A percentile compares a stretch with the other conserved stretches of the same genome.
Conservation (phyloP, 2,113 vertebrate species). For the Henicopernis longicauda region DNA sequence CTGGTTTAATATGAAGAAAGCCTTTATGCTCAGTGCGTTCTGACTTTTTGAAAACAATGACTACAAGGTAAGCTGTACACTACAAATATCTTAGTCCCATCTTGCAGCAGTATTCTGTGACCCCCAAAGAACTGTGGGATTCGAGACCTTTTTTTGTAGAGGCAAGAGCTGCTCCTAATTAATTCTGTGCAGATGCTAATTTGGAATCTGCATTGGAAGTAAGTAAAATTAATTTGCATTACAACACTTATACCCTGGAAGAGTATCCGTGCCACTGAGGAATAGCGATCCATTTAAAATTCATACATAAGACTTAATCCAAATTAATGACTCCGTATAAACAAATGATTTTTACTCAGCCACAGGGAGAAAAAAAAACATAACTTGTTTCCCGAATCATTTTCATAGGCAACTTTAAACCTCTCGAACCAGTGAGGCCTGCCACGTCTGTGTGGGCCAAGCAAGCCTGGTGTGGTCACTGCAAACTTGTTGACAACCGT, state of each 20-base stretch:
- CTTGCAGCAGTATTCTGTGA: background rate
- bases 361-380: background rate
- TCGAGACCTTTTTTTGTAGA: background rate
- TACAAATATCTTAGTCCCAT: background rate
- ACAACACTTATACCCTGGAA: background rate
- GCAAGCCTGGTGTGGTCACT: rapidly evolving
- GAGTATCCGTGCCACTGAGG: background rate
- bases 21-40: background rate
- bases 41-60: background rate
- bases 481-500: background rate
- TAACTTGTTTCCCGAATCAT: background rate
- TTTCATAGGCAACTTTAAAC: background rate
- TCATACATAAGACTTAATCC: background rate
- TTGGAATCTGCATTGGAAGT: background rate
- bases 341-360: background rate
- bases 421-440: background rate
- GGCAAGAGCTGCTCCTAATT: background rate
- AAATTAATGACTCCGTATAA: background rate
- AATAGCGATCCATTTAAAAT: background rate
- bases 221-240: slow-evolving; percentile 24
- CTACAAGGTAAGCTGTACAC: background rate
- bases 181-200: background rate
- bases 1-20: background rate
- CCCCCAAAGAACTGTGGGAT: background rate
- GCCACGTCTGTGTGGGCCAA: background rate